phyloP scores from a whole-genome alignment of 2,797 vertebrate species.

The Rhinella marina region DNA sequence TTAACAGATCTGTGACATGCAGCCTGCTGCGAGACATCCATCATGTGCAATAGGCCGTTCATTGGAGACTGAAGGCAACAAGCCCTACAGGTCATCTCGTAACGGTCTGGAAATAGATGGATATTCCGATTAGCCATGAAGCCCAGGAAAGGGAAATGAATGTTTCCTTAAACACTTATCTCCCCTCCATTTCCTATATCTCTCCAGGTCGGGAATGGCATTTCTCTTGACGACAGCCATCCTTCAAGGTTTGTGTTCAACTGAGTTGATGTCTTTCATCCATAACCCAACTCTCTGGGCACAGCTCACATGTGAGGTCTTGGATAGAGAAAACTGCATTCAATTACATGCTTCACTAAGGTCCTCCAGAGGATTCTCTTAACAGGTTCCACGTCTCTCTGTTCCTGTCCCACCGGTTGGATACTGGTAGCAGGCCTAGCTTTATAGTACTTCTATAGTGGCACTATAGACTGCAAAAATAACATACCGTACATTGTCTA shows the following conservation, averaged over 20 bases:
- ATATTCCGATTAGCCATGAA: not conserved
- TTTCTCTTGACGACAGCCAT: not conserved
- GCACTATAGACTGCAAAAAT: not conserved
- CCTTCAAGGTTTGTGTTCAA: not conserved
- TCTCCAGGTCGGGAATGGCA: not conserved
- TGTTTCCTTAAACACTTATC: constrained; percentile 20
- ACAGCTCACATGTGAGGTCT: not conserved
- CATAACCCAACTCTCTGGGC: not conserved
- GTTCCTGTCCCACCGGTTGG: not conserved
- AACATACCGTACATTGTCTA: not conserved
- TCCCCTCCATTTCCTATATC: not conserved
- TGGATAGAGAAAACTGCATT: not conserved
- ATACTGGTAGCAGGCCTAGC: not conserved
- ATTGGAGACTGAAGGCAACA: not conserved
- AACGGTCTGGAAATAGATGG: not conserved
- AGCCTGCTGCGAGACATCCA: not conserved
- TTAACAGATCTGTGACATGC: not conserved
- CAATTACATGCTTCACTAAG: not conserved
- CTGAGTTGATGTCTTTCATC: constrained; percentile 16
- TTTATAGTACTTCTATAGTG: not conserved
- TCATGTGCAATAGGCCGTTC: not conserved
- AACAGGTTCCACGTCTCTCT: not conserved
- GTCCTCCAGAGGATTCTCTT: not conserved
- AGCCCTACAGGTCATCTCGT: not conserved
- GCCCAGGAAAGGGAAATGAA: constrained; percentile 12